Conservation (phyloP, 2,888 invertebrate genomes). For the Julus scandinavius region DNA sequence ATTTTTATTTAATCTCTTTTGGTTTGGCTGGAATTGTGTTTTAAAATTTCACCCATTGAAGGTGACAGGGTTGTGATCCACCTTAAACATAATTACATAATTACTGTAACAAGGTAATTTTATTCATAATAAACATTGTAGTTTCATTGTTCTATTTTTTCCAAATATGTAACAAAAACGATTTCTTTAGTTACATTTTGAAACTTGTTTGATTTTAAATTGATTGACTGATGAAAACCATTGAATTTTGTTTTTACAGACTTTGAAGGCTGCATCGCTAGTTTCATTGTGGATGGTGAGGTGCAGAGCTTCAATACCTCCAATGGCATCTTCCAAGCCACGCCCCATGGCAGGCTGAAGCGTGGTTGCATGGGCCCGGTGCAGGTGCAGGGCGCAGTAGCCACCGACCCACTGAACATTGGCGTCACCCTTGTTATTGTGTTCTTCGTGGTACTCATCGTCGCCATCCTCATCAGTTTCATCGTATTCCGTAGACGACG, state of each 20-base stretch:
- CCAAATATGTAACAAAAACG: too few relatives aligned
- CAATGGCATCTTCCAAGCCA: constrained; percentile 69
- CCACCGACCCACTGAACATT: constrained; percentile 88
- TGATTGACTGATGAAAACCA: neutral
- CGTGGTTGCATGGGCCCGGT: constrained; percentile 80
- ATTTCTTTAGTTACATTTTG: too few relatives aligned
- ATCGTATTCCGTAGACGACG: constrained; percentile 89
- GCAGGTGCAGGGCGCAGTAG: constrained; percentile 76
- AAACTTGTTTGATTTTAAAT: neutral
- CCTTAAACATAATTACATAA: too few relatives aligned
- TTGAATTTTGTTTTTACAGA: constrained; percentile 64
- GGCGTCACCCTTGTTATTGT: constrained; percentile 93
- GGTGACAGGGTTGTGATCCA: too few relatives aligned
- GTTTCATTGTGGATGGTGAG: constrained; percentile 89
- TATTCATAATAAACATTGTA: too few relatives aligned
- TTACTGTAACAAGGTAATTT: too few relatives aligned
- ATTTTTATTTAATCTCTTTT: too few relatives aligned
- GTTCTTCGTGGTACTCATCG: constrained; percentile 89
- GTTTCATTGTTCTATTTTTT: too few relatives aligned
- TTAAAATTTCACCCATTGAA: too few relatives aligned
- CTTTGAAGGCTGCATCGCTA: constrained; percentile 90
- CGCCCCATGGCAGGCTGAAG: constrained; percentile 74
- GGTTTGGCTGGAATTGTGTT: too few relatives aligned
- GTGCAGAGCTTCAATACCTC: constrained; percentile 74
- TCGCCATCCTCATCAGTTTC: constrained; percentile 90